Evolutionary conservation across 2,888 invertebrate species (phyloP).

Genomic region (Lycophotia porphyrea): DNA sequence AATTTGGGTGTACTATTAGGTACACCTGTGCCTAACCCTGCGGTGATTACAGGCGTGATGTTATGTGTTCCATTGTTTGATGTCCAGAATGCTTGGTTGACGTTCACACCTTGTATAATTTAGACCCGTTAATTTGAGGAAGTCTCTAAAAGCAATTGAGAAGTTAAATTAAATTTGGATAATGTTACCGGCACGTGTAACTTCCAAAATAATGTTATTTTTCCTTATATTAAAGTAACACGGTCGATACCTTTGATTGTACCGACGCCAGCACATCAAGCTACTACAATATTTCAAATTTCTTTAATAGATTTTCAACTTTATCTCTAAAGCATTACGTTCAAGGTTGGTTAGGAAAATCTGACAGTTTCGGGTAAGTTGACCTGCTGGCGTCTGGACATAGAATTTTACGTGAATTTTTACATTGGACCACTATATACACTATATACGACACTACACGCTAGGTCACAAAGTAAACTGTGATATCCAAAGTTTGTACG

Average conservation of each 20-base stretch:
- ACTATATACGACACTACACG: too few species aligned
- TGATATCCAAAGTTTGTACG: slow-evolving; percentile 45
- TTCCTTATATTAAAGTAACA: not conserved
- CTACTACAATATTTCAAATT: too few species aligned
- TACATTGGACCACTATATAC: not conserved
- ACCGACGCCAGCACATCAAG: too few species aligned
- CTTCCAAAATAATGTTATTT: not conserved
- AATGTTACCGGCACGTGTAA: not conserved
- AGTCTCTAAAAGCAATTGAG: not conserved
- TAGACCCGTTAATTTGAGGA: not conserved
- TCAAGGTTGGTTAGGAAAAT: too few species aligned
- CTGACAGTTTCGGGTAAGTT: too few species aligned
- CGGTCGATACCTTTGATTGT: not conserved
- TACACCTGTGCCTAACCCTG: too few species aligned
- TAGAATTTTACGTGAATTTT: not conserved
- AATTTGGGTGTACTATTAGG: too few species aligned
- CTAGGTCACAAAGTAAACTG: slow-evolving; percentile 22
- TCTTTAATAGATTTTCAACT: too few species aligned
- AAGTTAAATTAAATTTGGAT: not conserved
- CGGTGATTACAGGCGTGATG: too few species aligned
- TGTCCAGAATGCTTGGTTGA: not conserved
- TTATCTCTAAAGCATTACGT: too few species aligned
- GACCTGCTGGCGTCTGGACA: too few species aligned
- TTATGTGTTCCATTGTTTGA: too few species aligned
- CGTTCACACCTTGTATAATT: not conserved